Base-by-base conservation (phyloP, 2,888 invertebrate species). In the Tetramorium bicarinatum region DNA sequence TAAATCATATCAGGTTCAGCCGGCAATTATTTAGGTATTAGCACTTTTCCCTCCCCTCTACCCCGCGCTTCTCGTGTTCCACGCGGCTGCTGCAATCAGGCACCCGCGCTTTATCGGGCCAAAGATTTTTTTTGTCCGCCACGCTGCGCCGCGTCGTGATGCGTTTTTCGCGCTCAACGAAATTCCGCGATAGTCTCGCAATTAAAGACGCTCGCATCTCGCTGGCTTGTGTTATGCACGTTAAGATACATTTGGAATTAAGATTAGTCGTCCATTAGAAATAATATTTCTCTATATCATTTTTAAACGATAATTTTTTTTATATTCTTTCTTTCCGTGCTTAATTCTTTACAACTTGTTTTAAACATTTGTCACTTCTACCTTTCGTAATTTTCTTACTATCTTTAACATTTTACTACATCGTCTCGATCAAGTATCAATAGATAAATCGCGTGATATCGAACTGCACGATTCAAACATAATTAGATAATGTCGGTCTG, bases 21-120 rank as follows among this genome's bases (percentile, higher is more conserved):
- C 91, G 88, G 92, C 93, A 93, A 93, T 93, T 93, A 93, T 93
- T 93, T 91, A 91, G 91, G 91, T 91, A 93, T 93, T 93, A 93
- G 89, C 91, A 91, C 91, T 93, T 87, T 88, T 88, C 86, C 87
- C 29, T 34, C 3, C 29, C 4, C 29, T 34, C 29, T 34, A 4
- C 29, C 84, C 66, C 75, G 69, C 49, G 79, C 49, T 64, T 79
- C 86, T 80, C 66, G n/a, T 66, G 72, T 82, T 86, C 72, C 84
- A 44, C 69, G 80, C 61, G 71, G 47, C 79, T 61, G 67, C 69
- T 29, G 56, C 75, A 18, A 34, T 38, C 75, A 71, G 41, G 29
- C 56, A 69, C 6, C 41, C 38, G 38, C 80, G 67, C 80, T 56
- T 79, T 74, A 71, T 84, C 82, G 75, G 11, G 38, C n/a, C 49